Evolutionary conservation across 2,888 invertebrate species (phyloP), one percentile per base, ranked within the genome.

Genomic region (Halictus quadricinctus): DNA sequence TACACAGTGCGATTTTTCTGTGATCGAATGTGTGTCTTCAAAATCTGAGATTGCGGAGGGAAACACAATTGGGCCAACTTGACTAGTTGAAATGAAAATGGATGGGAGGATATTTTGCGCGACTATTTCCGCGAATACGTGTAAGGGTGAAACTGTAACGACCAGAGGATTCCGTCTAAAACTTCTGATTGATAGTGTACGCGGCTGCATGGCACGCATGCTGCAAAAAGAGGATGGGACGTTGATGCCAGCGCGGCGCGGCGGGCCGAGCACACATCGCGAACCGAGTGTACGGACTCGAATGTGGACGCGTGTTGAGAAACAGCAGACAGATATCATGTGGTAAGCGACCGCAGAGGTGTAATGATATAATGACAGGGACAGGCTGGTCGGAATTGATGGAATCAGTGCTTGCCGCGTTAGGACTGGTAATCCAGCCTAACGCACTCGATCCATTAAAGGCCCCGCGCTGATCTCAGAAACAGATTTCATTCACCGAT

Each of bases 361-460:
- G 92, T 93, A 93, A 94, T 93, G 91, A 92, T 91, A 92, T 93
- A 93, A 94, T 93, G 93, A 92, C 93, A 91, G 90, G 86, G 89
- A 90, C 89, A 93, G 93, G 91, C 93, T 90, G 92, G 91, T 90
- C 90, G 89, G 90, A 93, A 93, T 94, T 93, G 93, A 93, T 92
- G 91, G 92, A 93, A 94, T 94, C 93, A 93, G 90, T 92, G 93
- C 90, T 87, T 84, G 90, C 88, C 90, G 88, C 90, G 91, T 92
- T 91, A 92, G 88, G 89, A 86, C 87, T 89, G 89, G 91, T 92
- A 92, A 93, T 93, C 91, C 88, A 88, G 87, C 91, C 88, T 90
- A 88, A 90, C 88, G 82, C 84, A 85, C 85, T 89, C 87, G 84
- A 87, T 83, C 85, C 87, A 88, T 88, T 89, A 88, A 89, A 82